These are phyloP conservation scores for Notechis scutatus DNA, from an alignment of 2,113 vertebrate genomes.

Conservation along the genomic window DNA sequence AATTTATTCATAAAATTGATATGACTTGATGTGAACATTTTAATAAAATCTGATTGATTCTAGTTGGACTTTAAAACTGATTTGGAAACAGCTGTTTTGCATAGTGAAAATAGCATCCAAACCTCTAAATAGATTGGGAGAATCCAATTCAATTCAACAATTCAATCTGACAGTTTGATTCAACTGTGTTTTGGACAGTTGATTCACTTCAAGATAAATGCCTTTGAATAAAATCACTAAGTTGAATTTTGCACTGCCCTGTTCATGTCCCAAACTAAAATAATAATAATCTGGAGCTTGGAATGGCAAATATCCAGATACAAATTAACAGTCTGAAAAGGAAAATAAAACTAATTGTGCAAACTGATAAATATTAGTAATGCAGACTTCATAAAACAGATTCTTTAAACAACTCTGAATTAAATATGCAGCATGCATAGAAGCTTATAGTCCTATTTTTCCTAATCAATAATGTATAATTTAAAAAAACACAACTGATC, in stretches of 20 bases:
- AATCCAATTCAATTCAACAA: neutral
- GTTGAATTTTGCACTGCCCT: neutral
- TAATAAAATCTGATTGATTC: neutral
- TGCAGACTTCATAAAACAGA: neutral
- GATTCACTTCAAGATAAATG: neutral
- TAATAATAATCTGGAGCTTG: neutral
- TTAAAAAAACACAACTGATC: conserved; percentile 34
- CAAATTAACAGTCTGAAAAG: neutral
- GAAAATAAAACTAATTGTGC: neutral
- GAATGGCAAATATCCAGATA: neutral
- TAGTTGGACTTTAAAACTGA: neutral
- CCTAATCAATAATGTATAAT: conserved; percentile 26
- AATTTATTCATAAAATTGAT: neutral
- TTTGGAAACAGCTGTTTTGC: neutral
- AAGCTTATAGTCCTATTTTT: neutral
- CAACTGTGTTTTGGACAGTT: neutral
- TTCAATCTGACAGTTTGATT: neutral
- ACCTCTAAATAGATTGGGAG: neutral
- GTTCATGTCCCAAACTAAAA: neutral
- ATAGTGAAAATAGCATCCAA: neutral
- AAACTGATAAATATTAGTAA: neutral
- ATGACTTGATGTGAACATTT: neutral
- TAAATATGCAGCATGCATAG: neutral
- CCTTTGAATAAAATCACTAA: neutral
- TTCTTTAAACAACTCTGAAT: neutral